Base-by-base conservation (phyloP, 2,888 invertebrate species). In the Camptogramma bilineatum region DNA sequence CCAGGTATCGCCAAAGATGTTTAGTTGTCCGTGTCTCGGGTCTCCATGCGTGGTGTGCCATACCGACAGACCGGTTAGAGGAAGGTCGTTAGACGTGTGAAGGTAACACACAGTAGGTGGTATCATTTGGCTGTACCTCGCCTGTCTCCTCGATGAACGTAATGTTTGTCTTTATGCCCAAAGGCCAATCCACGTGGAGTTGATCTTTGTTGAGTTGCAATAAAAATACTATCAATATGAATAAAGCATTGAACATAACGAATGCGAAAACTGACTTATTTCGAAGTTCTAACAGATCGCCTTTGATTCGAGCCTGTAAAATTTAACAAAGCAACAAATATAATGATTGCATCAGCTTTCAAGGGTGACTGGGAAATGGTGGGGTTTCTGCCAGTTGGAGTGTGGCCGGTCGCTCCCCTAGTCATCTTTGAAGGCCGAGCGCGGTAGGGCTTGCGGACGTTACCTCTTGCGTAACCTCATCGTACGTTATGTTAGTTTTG, bases 191-290 rank as follows among this genome's bases (percentile, higher is more conserved):
- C 94, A 99, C 96, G 94, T 99, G 98, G 90, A 99, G 96, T 94
- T 97, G 97, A 95, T 98, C 98, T 96, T 99, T 99, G 95, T 99
- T 98, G 94, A 99, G 96, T 96, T 99, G 99, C 90, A 99, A 97
- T 93, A 99, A 97, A 94, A 99, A 98, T 87, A 99, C 98, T 94
- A 99, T 97, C 94, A 99, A 96, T 90, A 99, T 98, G 96, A 99
- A 99, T 88, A 99, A 96, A 92, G 99, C 98, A 96, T 99, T 99
- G 95, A 99, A 97, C 99, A 99, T 99, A 94, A 99, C 97, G 96
- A 99, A 99, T 88, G 97, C 98, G 94, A 98, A 98, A 85, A 98
- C 98, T 84, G 98, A 97, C 93, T 98, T 98, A 96, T 99, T 99
- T 86, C 99, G 95, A 86, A 99, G 96, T 88, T 98, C 98, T 88